Evolutionary conservation across 2,888 invertebrate species (phyloP).

Genomic region (Lochmaea crataegi): DNA sequence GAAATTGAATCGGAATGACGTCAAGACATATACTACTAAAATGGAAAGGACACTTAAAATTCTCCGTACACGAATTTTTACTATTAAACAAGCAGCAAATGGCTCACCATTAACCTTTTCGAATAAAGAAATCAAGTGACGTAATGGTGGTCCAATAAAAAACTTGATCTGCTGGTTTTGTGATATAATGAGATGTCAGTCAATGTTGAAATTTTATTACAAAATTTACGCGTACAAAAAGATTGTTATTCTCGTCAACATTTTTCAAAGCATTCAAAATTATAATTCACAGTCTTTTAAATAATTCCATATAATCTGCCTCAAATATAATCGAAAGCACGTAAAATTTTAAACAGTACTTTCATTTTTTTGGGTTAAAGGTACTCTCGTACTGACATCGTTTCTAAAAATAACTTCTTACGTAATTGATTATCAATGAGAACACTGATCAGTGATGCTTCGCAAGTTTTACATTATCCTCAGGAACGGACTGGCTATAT

Average conservation of each 20-base stretch:
- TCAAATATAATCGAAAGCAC: too few species aligned
- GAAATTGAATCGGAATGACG: too few species aligned
- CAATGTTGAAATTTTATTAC: conserved; percentile 9
- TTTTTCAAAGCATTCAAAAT: too few species aligned
- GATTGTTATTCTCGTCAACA: too few species aligned
- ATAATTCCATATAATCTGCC: too few species aligned
- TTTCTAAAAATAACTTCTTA: background rate
- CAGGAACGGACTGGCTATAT: too few species aligned
- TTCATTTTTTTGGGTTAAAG: background rate
- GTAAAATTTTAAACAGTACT: background rate
- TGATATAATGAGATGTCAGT: background rate
- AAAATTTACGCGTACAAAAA: background rate
- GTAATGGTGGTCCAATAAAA: background rate
- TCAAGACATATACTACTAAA: too few species aligned
- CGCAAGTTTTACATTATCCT: too few species aligned
- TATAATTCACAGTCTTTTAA: too few species aligned
- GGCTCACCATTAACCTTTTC: background rate
- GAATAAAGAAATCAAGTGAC: background rate
- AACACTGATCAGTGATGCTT: background rate
- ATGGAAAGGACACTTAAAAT: too few species aligned
- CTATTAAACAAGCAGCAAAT: too few species aligned
- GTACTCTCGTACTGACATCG: background rate
- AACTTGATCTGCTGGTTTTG: background rate
- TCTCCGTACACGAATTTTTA: too few species aligned
- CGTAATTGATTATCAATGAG: background rate